Evolutionary conservation across 1,140 invertebrate genomes (phyloP), one percentile per base, ranked within the genome.

Genomic region (Drosophila chauvacae): DNA sequence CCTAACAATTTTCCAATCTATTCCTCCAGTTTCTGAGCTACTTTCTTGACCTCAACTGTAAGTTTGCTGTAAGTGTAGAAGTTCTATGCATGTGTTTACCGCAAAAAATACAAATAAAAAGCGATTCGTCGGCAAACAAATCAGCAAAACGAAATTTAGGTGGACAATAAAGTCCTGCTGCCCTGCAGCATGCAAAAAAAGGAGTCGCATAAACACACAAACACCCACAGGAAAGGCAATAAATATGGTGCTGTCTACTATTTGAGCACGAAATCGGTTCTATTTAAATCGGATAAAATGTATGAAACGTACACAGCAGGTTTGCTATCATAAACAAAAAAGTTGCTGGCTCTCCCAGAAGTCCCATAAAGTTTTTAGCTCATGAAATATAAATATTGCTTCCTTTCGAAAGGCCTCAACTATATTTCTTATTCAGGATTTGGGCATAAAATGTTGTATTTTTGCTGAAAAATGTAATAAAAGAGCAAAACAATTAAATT

Each of bases 71-170:
- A 30, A 4, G 9, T 47, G 20, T 37, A 23, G 50, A 13, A 53
- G 44, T 53, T 35, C 44, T 65, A 44, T 59, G 69, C 57, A 26
- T 80, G 48, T 86, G 66, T 59, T 66, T 35, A 84, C 77, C 84
- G 64, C 84, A 87, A 83, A 87, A 75, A 74, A 73, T 42, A 59
- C 56, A 74, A 77, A 86, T 88, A 84, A 88, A 86, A 84, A 81
- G 45, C 77, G 72, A 88, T 88, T 87, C 86, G 69, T 80, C 80
- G 80, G 76, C 80, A 87, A 87, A 87, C 80, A 87, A 88, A 88
- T 87, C 84, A 84, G 81, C 71, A 73, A 74, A 78, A 58, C 76
- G 63, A 50, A 77, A 77, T 77, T 78, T 78, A 75, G 70, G 51
- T 81, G 62, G 35, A 76, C 83, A 81, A 80, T 80, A 83, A 86